Evolutionary conservation across 1,140 invertebrate genomes (phyloP).

Genomic region (Dendroctonus valens): DNA sequence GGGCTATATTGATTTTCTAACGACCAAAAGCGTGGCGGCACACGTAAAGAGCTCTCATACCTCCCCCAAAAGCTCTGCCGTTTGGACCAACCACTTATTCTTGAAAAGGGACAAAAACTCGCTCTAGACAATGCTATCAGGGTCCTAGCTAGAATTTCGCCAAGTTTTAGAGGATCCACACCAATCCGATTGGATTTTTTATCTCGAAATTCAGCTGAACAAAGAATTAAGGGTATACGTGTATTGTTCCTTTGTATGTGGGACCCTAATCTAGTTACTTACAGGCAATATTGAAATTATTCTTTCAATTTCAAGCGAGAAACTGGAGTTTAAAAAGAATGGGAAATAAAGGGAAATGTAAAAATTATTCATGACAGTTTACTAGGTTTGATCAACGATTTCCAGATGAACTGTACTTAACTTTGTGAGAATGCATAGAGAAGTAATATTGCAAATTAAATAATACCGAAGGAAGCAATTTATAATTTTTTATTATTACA

Average conservation of each 20-base stretch:
- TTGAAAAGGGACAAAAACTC: conserved; percentile 28
- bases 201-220: conserved; percentile 4
- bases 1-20: conserved; percentile 36
- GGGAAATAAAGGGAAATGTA: no score
- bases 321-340: no score
- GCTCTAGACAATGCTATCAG: conserved; percentile 16
- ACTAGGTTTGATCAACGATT: no score
- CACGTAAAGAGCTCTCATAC: conserved; percentile 31
- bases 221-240: conserved; percentile 5
- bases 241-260: background rate
- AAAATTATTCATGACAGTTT: no score
- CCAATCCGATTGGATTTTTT: conserved; percentile 23
- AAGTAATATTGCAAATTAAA: no score
- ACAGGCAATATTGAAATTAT: no score
- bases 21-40: conserved; percentile 34
- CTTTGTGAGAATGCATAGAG: no score
- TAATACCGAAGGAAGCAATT: no score
- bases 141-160: conserved; percentile 17
- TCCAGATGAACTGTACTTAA: no score
- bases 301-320: no score
- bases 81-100: conserved; percentile 33
- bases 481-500: no score
- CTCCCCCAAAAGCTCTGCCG: conserved; percentile 24
- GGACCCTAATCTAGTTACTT: background rate
- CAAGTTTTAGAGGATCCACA: conserved; percentile 21